These are phyloP conservation scores for Poecilia wingei DNA, from an alignment of 2,797 vertebrate species.

Conservation along the genomic window DNA sequence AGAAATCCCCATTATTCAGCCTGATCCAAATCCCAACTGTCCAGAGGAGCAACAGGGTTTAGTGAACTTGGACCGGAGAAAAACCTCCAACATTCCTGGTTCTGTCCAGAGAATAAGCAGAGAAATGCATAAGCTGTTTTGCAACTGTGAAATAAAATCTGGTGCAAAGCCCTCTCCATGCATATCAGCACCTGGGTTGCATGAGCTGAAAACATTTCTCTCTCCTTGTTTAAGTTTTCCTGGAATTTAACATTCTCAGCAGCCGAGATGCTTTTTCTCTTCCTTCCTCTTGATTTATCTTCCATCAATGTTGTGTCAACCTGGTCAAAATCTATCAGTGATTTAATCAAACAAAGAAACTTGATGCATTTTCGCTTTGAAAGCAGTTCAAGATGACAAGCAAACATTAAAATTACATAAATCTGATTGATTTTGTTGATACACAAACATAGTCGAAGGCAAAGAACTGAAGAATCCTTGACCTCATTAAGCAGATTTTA, in stretches of 20 bases:
- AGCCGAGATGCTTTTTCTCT: background rate
- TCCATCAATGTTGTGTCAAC: background rate
- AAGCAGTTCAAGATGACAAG: background rate
- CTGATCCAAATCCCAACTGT: slow-evolving; percentile 66
- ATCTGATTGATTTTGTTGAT: background rate
- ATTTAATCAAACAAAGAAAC: background rate
- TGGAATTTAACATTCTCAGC: background rate
- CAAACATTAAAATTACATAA: background rate
- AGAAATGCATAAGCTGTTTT: slow-evolving; percentile 31
- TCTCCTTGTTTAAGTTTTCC: slow-evolving; percentile 7
- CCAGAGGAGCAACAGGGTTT: slow-evolving; percentile 66
- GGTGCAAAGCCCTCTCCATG: slow-evolving; percentile 27
- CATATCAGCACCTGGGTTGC: slow-evolving; percentile 16
- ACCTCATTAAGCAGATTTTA: background rate
- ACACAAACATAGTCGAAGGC: background rate
- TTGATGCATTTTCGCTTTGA: background rate
- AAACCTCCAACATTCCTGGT: slow-evolving; percentile 29
- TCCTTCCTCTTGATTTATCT: background rate
- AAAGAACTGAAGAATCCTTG: background rate
- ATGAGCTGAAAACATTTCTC: background rate
- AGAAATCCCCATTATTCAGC: slow-evolving; percentile 62
- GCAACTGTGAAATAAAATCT: slow-evolving; percentile 45
- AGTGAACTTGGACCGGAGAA: slow-evolving; percentile 44
- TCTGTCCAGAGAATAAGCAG: slow-evolving; percentile 34
- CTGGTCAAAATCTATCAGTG: background rate